Percentiles rank a stretch among this genome's conserved stretches.
Conservation (phyloP, 2,797 vertebrate species). For the Enteromius paludinosus region DNA sequence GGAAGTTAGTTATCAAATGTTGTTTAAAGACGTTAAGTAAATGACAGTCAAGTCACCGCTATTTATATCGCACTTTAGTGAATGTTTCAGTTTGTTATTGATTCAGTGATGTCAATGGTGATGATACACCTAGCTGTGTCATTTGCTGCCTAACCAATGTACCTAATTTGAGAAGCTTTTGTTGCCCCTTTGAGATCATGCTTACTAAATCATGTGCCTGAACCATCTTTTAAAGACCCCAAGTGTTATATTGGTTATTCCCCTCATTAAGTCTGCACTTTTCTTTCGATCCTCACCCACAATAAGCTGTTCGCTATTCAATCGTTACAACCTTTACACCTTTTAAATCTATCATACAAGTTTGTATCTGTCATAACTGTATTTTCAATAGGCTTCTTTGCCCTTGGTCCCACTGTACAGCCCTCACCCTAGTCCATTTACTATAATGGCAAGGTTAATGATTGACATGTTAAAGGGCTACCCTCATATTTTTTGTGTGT, state of each 20-base stretch:
- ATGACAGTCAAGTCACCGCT: background rate
- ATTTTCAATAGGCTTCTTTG: background rate
- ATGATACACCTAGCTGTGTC: background rate
- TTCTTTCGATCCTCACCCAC: background rate
- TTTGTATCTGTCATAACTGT: constrained; percentile 5
- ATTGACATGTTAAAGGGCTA: constrained; percentile 9
- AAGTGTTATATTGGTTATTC: background rate
- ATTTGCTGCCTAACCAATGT: background rate
- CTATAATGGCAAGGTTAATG: constrained; percentile 15
- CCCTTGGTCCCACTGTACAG: background rate
- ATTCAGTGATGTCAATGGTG: background rate
- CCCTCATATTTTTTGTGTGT: constrained; percentile 1
- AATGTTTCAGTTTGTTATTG: background rate
- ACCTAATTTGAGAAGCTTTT: background rate
- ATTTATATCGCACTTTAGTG: background rate
- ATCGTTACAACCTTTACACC: constrained; percentile 1
- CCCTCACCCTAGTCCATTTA: constrained; percentile 6
- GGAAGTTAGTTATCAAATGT: background rate
- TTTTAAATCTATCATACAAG: background rate
- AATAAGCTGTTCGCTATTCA: background rate
- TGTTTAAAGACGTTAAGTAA: background rate
- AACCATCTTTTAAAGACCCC: background rate
- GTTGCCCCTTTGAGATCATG: constrained; percentile 1
- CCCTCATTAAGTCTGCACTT: background rate
- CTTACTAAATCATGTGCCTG: background rate